Base-by-base conservation (phyloP, 2,797 vertebrate genomes). In the Ceryle rudis region DNA sequence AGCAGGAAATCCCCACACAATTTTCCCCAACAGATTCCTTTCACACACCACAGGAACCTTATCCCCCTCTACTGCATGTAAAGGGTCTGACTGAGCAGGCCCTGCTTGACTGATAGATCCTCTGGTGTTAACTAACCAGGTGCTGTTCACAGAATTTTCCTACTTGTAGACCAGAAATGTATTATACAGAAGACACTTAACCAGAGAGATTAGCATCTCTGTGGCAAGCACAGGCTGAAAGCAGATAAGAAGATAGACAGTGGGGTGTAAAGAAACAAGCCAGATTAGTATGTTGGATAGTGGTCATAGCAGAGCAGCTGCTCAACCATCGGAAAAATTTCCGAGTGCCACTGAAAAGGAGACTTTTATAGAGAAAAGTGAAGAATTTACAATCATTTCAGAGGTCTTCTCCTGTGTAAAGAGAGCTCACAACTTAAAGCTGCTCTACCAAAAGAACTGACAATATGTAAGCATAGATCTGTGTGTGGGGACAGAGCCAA, bases 201-300 rank as follows among this genome's bases (percentile, higher is more conserved):
- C 22, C 16, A 42, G 21, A 39, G 44, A 46, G 61, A 58, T 28
- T 18, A 49, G 33, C 42, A 37, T 23, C 61, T 78, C 21, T 35
- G 51, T 65, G 77, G 42, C 60, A 66, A 73, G 39, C 42, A 42
- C 23, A 55, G 52, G 21, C 44, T 77, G 80, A 54, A 78, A 81
- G 26, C 42, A 73, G 33, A 3, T 14, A 61, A 52, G 66, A 1
- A 3, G 20, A 31, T 17, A 17, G 42, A 14, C 29, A 46, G 47
- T 4, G 69, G 31, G 31, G 39, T 6, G 2, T 22, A 55, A 31
- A 7, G 55, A 37, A 69, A 37, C 0, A 1, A 62, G 60, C 37
- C 60, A 26, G 33, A 61, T 46, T 5, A 21, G n/a, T 21, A 0
- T 7, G 9, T 26, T 58, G 47, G 60, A 21, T 54, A 37, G 21